These are phyloP conservation scores for Crypturellus undulatus DNA, from an alignment of 2,113 vertebrate genomes.

Conservation along the genomic window DNA sequence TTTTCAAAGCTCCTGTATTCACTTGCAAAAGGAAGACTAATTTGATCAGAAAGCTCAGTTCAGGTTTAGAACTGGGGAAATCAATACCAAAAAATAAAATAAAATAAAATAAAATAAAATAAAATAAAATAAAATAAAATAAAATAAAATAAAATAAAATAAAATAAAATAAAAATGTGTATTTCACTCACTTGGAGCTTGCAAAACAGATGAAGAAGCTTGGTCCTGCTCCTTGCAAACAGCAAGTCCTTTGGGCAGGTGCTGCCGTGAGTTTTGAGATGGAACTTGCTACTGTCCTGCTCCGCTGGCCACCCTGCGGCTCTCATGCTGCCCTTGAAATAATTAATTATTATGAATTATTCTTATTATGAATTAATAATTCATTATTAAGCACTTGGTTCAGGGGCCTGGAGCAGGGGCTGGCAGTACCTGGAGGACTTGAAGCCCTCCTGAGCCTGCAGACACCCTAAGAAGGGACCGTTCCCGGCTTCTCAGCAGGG, in stretches of 20 bases:
- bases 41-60: neutral
- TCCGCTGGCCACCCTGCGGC: no score
- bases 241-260: neutral
- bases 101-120: no score
- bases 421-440: neutral
- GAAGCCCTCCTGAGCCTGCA: neutral
- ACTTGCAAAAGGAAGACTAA: neutral
- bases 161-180: neutral
- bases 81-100: neutral
- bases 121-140: no score
- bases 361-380: no score
- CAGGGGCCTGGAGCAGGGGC: neutral
- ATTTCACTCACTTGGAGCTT: neutral
- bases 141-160: no score
- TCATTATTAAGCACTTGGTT: neutral
- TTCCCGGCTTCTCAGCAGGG: neutral
- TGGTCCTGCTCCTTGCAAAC: neutral
- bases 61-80: neutral
- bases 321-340: no score
- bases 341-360: no score
- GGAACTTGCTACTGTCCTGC: neutral
- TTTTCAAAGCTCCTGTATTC: constrained; percentile 19
- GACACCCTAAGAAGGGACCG: neutral
- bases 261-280: neutral
- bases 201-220: neutral